These are phyloP conservation scores for Stichodactyla helianthus DNA, from an alignment of 64 coral and sea anemone genomes.

Conservation along the genomic window DNA sequence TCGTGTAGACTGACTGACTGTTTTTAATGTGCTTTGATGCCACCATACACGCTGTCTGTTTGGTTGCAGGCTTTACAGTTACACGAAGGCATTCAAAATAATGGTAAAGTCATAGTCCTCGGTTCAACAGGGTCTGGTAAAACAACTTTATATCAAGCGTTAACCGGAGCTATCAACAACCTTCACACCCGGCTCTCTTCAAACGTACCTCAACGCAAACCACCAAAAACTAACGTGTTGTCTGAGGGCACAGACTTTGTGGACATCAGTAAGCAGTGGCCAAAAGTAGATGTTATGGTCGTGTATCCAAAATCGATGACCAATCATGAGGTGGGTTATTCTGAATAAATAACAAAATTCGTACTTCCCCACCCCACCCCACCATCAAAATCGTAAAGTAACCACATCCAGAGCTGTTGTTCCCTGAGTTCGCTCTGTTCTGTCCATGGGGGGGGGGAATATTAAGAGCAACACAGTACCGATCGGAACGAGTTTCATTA, in stretches of 20 bases:
- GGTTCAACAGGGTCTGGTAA: conserved; percentile 87
- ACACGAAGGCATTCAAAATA: conserved; percentile 56
- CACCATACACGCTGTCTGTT: background rate
- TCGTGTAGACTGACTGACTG: no score
- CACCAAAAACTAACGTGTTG: background rate
- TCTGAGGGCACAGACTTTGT: background rate
- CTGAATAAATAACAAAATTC: background rate
- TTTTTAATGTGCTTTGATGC: background rate
- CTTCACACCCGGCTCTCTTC: background rate
- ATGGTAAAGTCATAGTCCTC: conserved; percentile 61
- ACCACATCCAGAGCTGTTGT: no score
- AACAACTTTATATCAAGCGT: conserved; percentile 56
- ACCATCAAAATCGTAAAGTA: background rate
- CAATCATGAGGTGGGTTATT: conserved; percentile 59
- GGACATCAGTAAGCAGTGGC: conserved; percentile 21
- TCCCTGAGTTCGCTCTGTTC: no score
- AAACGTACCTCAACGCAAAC: background rate
- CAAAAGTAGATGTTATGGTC: conserved; percentile 68
- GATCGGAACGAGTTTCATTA: no score
- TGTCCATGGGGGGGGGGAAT: no score
- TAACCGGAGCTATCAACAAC: conserved; percentile 69
- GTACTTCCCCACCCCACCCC: background rate
- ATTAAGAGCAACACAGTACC: no score
- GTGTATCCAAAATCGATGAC: conserved; percentile 86
- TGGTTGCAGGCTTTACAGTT: conserved; percentile 73